Percentiles rank a stretch among this genome's conserved stretches.
Evolutionary conservation across 2,113 vertebrate species (phyloP).

Genomic region (Ancistrus triradiatus): DNA sequence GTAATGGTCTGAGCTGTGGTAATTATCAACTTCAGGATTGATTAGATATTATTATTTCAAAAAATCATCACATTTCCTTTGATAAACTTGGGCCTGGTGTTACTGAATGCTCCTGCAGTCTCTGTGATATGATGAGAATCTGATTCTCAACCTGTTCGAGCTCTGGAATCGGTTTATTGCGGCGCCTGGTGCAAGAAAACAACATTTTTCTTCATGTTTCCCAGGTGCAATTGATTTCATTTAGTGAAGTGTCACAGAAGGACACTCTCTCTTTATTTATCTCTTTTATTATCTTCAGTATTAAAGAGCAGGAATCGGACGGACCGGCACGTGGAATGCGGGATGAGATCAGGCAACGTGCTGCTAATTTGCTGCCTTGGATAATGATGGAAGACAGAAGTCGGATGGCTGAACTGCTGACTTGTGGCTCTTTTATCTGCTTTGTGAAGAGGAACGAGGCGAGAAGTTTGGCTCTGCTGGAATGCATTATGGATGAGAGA

Average conservation of each 20-base stretch:
- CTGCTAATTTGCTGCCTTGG: not conserved
- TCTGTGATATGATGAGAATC: too few relatives aligned
- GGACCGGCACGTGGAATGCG: not conserved
- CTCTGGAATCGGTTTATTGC: too few relatives aligned
- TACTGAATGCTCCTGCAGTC: too few relatives aligned
- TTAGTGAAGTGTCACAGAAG: not conserved
- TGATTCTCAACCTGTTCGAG: too few relatives aligned
- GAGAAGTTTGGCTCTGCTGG: not conserved
- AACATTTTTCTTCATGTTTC: not conserved
- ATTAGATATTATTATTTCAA: too few relatives aligned
- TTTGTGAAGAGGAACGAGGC: not conserved
- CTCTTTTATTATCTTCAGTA: not conserved
- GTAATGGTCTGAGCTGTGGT: too few relatives aligned
- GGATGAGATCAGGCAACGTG: not conserved
- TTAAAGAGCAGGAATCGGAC: not conserved
- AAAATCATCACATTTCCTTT: too few relatives aligned
- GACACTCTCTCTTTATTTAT: not conserved
- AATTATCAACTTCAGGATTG: too few relatives aligned
- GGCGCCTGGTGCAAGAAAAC: too few relatives aligned
- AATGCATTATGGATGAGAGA: conserved; percentile 7
- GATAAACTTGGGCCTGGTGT: too few relatives aligned
- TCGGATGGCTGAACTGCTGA: not conserved
- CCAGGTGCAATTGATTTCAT: not conserved
- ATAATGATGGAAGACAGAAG: not conserved
- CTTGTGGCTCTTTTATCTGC: not conserved